Evolutionary conservation across 92 coral and sea anemone species (phyloP), one percentile per base, ranked within the genome.

Genomic region (Phenganax subtilis): DNA sequence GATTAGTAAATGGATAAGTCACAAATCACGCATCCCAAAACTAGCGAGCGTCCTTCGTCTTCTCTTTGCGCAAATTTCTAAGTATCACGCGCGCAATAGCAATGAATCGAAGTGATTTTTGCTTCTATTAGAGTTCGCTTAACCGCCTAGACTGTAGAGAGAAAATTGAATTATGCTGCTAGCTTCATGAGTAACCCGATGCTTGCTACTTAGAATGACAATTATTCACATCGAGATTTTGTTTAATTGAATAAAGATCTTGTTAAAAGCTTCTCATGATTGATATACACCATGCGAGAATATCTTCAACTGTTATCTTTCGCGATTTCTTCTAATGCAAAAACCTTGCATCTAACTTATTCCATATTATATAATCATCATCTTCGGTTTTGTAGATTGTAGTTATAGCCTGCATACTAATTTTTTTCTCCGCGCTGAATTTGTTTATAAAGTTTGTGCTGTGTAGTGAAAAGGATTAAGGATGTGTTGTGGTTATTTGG

Each of bases 181-280:
- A 56, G 28, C 27, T 27, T 61, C 30, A 29, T 20, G 11, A 20
- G 81, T 76, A 76, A 76, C 55, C 51, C 14, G 81, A 78, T 51
- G 72, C 82, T 78, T 37, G 57, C 15, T 67, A 76, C 81, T 56
- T 29, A 64, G 63, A 72, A 72, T 78, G 82, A 60, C 82, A 78
- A 78, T 78, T 78, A 31, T 61, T 67, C 55, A 16, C 71, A 25
- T 78, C 44, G 53, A 78, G 82, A 64, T 78, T 78, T 63, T 61
- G 52, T 78, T 78, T 78, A 78, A 78, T 78, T 78, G 82, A 78
- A 78, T 78, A 63, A 78, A 78, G 82, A 61, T 78, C 82, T 58
- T 62, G 72, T 78, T 78, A 78, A 78, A 78, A 78, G 82, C 82
- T 63, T n/a, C n/a, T 78, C 82, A 1, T 62, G 82, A 78, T 78